A percentile compares a stretch with the other conserved stretches of the same genome.
Evolutionary conservation across 2,797 vertebrate species (phyloP).

Genomic region (Hyperoplus lanceolatus): DNA sequence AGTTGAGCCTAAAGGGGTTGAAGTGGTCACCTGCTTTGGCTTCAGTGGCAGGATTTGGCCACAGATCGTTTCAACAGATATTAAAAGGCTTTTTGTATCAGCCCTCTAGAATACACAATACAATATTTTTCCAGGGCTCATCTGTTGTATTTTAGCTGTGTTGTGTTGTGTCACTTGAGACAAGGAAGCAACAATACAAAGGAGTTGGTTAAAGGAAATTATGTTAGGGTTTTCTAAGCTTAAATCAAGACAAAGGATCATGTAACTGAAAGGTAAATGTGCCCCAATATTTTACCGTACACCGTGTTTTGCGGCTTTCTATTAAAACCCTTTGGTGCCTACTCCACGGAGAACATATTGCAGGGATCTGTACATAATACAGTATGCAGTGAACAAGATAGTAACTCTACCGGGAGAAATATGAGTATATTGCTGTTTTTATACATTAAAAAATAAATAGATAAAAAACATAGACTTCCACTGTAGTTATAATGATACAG

Average conservation of each 20-base stretch:
- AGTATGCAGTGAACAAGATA: constrained; percentile 27
- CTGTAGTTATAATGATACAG: constrained; percentile 44
- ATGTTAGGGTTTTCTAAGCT: neutral
- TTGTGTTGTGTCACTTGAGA: neutral
- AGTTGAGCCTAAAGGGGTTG: constrained; percentile 48
- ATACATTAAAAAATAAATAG: constrained; percentile 13
- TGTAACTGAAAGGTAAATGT: neutral
- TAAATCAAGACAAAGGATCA: too few species aligned
- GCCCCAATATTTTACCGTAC: neutral
- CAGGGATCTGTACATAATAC: constrained; percentile 34
- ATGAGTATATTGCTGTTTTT: constrained; percentile 19
- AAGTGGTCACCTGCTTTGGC: constrained; percentile 62
- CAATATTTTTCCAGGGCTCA: constrained; percentile 15
- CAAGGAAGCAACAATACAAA: neutral
- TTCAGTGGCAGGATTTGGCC: constrained; percentile 48
- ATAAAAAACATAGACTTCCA: constrained; percentile 24
- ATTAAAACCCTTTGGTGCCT: constrained; percentile 8
- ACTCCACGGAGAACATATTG: constrained; percentile 27
- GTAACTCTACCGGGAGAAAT: constrained; percentile 31
- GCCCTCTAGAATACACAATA: constrained; percentile 12
- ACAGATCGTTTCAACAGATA: constrained; percentile 44
- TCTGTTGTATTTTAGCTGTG: neutral
- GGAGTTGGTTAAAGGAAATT: neutral
- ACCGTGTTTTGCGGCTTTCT: neutral
- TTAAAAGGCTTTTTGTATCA: constrained; percentile 57